A percentile compares a stretch with the other conserved stretches of the same genome.
These are phyloP conservation scores for Pomatorhinus ruficollis DNA, from an alignment of 2,113 vertebrate genomes.

Conservation along the genomic window DNA sequence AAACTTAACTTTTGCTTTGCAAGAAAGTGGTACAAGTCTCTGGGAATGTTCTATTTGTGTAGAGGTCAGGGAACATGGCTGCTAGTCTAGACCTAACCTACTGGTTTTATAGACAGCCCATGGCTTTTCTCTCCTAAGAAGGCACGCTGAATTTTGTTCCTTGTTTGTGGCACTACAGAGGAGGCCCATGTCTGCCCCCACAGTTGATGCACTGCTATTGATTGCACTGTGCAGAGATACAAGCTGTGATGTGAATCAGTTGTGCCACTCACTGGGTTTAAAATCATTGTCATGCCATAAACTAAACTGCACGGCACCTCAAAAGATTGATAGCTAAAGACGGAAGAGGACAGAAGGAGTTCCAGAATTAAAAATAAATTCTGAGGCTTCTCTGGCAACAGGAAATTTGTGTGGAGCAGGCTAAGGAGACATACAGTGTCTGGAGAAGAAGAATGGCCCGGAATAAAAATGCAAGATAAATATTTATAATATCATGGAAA, in stretches of 20 bases:
- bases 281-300: background rate
- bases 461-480: slow-evolving; percentile 45
- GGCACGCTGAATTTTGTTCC: background rate
- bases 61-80: background rate
- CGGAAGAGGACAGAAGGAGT: background rate
- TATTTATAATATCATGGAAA: slow-evolving; percentile 34
- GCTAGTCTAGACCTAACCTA: background rate
- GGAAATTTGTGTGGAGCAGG: background rate
- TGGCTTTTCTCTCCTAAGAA: background rate
- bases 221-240: background rate
- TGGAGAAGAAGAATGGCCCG: background rate
- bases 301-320: background rate
- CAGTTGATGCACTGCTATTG: background rate
- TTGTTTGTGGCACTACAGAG: background rate
- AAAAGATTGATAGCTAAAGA: background rate
- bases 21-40: background rate
- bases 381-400: background rate
- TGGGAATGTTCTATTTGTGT: background rate
- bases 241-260: background rate
- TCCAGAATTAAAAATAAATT: slow-evolving; percentile 38
- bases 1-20: background rate
- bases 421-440: background rate
- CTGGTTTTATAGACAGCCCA: background rate
- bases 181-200: background rate
- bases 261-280: background rate